Evolutionary conservation across 2,888 invertebrate genomes (phyloP).

Genomic region (Pardosa pseudoannulata): DNA sequence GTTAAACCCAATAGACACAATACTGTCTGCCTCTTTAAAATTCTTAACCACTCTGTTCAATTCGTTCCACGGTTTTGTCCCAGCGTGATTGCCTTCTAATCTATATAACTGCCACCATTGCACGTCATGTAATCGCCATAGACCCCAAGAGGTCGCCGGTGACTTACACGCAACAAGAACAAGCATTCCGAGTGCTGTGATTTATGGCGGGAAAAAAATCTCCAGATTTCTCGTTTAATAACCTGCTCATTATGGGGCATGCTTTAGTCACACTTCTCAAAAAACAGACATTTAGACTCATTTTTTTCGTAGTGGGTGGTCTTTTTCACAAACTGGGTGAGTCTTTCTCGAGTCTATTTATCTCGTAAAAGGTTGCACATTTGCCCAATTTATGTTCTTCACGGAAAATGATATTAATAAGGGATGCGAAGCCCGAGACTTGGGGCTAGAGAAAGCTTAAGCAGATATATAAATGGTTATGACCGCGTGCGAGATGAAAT

Average conservation of each 20-base stretch:
- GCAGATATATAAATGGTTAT: not conserved
- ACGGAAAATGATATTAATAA: conserved; percentile 11
- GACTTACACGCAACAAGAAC: conserved; percentile 40
- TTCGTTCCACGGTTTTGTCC: conserved; percentile 57
- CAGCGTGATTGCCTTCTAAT: conserved; percentile 13
- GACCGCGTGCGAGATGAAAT: not conserved
- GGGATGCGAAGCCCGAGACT: not conserved
- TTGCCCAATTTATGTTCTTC: not conserved
- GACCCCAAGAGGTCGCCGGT: conserved; percentile 31
- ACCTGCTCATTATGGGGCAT: conserved; percentile 51
- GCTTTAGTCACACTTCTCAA: conserved; percentile 65
- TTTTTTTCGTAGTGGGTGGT: conserved; percentile 62
- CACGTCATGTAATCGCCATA: conserved; percentile 39
- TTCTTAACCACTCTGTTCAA: conserved; percentile 35
- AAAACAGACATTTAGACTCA: conserved; percentile 45
- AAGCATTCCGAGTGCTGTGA: conserved; percentile 38
- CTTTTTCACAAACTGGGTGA: not conserved
- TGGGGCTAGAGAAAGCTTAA: too few relatives aligned
- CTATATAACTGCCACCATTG: conserved; percentile 51
- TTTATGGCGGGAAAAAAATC: conserved; percentile 47
- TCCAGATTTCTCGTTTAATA: conserved; percentile 46
- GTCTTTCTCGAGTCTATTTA: not conserved
- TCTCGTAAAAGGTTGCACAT: not conserved
- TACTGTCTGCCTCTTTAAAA: too few relatives aligned
- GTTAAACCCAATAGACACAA: not conserved